Conservation (phyloP, 2,113 vertebrate genomes). For the Perccottus glenii region DNA sequence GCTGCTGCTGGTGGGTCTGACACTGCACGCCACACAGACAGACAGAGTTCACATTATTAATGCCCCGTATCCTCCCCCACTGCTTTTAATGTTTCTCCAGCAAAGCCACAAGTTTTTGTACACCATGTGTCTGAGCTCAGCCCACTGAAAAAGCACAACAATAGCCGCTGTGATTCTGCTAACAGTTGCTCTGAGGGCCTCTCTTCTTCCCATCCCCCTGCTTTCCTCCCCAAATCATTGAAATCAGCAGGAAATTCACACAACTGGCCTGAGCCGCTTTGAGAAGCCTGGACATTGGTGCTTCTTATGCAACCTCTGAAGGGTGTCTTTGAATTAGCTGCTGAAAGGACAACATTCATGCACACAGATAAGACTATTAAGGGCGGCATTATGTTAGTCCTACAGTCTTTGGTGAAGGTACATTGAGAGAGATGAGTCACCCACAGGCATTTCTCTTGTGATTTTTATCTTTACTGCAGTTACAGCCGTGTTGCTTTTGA, state of each 20-base stretch:
- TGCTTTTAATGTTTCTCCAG: constrained; percentile 29
- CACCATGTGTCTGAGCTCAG: constrained; percentile 28
- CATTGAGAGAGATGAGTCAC: constrained; percentile 20
- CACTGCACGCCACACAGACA: constrained; percentile 23
- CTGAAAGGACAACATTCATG: constrained; percentile 63
- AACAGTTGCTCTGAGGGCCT: constrained; percentile 37
- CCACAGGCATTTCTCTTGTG: constrained; percentile 9
- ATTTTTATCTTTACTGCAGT: neutral
- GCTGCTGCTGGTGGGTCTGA: constrained; percentile 38
- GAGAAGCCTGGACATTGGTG: constrained; percentile 31
- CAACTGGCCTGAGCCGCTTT: constrained; percentile 50
- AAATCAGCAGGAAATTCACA: constrained; percentile 52
- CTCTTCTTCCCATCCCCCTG: constrained; percentile 38
- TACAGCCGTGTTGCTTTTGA: neutral
- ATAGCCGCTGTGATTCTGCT: constrained; percentile 57
- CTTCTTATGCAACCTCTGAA: constrained; percentile 48
- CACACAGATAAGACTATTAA: constrained; percentile 44
- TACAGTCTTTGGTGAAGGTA: constrained; percentile 20
- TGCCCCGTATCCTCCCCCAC: neutral
- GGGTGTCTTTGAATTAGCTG: constrained; percentile 57
- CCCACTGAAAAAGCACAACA: constrained; percentile 59
- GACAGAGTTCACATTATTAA: neutral
- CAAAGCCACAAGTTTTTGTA: constrained; percentile 47
- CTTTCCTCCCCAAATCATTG: constrained; percentile 51
- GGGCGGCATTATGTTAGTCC: constrained; percentile 38